Conservation (phyloP, 1,140 invertebrate species). For the Hylaeus volcanicus region DNA sequence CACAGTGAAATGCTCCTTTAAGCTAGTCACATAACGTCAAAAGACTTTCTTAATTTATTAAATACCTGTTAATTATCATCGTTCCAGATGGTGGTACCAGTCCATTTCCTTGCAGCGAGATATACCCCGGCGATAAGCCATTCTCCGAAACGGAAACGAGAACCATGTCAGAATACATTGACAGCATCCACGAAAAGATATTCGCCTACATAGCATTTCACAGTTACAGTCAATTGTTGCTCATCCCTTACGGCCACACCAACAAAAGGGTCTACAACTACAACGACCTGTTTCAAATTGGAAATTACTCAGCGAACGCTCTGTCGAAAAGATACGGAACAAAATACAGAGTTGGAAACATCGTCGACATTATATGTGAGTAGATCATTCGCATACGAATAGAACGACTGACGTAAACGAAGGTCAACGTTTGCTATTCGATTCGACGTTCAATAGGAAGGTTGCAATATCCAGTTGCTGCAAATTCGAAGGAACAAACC, state of each 20-base stretch:
- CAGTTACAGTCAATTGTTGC: constrained; percentile 86
- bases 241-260: constrained; percentile 86
- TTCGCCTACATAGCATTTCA: constrained; percentile 88
- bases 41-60: too few relatives aligned
- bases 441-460: neutral
- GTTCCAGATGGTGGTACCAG: constrained; percentile 83
- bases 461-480: neutral
- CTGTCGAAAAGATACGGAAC: constrained; percentile 56
- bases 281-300: constrained; percentile 77
- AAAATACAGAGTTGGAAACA: constrained; percentile 55
- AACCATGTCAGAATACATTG: constrained; percentile 82
- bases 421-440: neutral
- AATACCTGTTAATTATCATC: neutral
- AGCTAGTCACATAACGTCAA: too few relatives aligned
- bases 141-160: constrained; percentile 88
- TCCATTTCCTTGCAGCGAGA: constrained; percentile 85
- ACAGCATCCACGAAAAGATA: constrained; percentile 80
- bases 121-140: constrained; percentile 84
- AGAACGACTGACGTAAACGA: neutral
- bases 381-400: neutral
- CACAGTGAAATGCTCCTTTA: too few relatives aligned
- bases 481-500: neutral
- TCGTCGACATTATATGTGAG: constrained; percentile 60
- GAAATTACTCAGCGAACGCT: constrained; percentile 26
- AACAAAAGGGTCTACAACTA: constrained; percentile 82